These are phyloP conservation scores for Eira barbara DNA, from an alignment of 2,113 vertebrate genomes.

Conservation along the genomic window DNA sequence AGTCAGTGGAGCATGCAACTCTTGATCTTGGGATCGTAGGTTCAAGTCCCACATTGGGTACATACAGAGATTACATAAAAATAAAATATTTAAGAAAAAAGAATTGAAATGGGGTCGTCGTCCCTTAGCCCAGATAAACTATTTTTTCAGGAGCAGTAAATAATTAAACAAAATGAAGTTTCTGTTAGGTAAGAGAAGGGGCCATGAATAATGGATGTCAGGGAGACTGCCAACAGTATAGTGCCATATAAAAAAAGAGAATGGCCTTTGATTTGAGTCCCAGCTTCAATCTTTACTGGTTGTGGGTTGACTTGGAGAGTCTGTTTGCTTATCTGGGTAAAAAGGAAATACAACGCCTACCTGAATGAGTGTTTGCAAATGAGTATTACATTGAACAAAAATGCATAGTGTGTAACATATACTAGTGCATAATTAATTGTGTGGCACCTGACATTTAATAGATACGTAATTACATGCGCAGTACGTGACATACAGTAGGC, in stretches of 20 bases:
- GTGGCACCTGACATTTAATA: not conserved
- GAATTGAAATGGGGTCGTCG: not conserved
- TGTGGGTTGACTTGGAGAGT: not conserved
- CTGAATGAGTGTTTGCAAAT: not conserved
- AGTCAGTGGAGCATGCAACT: not conserved
- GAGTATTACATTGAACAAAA: not conserved
- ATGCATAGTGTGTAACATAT: not conserved
- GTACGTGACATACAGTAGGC: not conserved
- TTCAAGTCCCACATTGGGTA: not conserved
- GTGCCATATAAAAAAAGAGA: not conserved
- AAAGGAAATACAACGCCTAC: not conserved
- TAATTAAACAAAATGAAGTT: not conserved
- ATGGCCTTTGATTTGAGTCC: not conserved
- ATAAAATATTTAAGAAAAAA: not conserved
- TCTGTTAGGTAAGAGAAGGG: not conserved
- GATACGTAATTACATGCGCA: not conserved
- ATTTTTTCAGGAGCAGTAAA: not conserved
- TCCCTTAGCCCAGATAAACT: not conserved
- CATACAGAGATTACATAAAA: not conserved
- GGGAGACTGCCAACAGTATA: not conserved
- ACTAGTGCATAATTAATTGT: not conserved
- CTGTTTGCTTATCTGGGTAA: not conserved
- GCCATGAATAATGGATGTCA: not conserved
- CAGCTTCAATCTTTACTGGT: not conserved
- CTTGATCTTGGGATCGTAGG: not conserved